A percentile compares a stretch with the other conserved stretches of the same genome.
phyloP scores from a whole-genome alignment of 2,888 invertebrate genomes.

The Drosophila subquinaria region DNA sequence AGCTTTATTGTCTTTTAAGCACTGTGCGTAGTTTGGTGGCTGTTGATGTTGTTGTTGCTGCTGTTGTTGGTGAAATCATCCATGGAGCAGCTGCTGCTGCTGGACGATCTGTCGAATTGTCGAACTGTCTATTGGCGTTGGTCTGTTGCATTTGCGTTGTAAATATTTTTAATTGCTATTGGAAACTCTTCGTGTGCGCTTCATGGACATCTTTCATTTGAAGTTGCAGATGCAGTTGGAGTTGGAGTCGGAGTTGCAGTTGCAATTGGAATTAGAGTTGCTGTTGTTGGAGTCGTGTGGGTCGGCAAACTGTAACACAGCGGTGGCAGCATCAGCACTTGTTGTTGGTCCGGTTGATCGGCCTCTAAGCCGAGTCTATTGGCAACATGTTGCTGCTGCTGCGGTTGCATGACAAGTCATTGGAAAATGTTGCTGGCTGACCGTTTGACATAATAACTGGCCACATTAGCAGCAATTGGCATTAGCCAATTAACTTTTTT shows the following conservation, averaged over 20 bases:
- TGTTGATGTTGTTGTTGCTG: conserved; percentile 11
- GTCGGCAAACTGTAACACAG: conserved; percentile 74
- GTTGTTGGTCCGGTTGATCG: conserved; percentile 60
- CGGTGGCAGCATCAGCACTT: conserved; percentile 41
- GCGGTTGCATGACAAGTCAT: conserved; percentile 64
- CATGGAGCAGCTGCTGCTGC: conserved; percentile 42
- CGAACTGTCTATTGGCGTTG: conserved; percentile 34
- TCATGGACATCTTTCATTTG: conserved; percentile 75
- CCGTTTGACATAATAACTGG: conserved; percentile 81
- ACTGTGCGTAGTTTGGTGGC: conserved; percentile 35
- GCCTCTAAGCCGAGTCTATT: conserved; percentile 31
- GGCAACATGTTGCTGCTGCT: conserved; percentile 40
- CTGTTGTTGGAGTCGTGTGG: conserved; percentile 54
- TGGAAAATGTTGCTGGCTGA: conserved; percentile 68
- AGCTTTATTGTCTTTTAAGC: background rate
- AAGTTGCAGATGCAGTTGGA: conserved; percentile 21
- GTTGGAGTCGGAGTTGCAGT: background rate
- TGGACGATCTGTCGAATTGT: conserved; percentile 31
- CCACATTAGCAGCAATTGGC: conserved; percentile 81
- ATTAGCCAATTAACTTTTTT: conserved; percentile 78
- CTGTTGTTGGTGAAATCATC: conserved; percentile 46
- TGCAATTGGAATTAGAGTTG: conserved; percentile 27
- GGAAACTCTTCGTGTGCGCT: conserved; percentile 75
- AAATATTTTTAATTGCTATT: conserved; percentile 80
- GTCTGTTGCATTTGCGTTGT: conserved; percentile 76